phyloP scores from a whole-genome alignment of 2,113 vertebrate species.

The Illadopsis cleaveri region DNA sequence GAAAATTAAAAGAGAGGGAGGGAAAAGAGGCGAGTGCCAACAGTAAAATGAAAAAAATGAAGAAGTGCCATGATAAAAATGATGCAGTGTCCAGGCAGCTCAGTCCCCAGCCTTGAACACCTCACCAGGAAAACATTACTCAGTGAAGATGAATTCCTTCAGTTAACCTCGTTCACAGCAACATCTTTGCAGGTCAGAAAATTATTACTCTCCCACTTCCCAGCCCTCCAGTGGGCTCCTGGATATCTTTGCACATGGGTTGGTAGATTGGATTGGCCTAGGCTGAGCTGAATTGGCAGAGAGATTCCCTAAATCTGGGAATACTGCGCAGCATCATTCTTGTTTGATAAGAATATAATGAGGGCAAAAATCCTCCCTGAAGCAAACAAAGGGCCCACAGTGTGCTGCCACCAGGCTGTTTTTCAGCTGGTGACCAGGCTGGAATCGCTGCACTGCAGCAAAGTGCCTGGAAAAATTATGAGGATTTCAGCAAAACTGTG shows the following conservation, averaged over 20 bases:
- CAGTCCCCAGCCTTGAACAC: constrained; percentile 21
- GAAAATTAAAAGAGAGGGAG: constrained; percentile 17
- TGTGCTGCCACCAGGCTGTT: neutral
- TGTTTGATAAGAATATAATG: neutral
- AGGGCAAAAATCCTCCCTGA: neutral
- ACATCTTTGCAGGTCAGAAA: constrained; percentile 49
- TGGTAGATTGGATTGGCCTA: neutral
- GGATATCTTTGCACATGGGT: neutral
- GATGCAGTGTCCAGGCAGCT: neutral
- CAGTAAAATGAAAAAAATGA: neutral
- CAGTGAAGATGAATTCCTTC: neutral
- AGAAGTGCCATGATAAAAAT: constrained; percentile 12
- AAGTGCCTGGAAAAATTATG: neutral
- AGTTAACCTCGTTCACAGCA: constrained; percentile 11
- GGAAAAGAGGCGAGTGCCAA: neutral
- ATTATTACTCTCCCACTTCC: neutral
- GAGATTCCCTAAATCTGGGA: neutral
- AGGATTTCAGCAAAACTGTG: neutral
- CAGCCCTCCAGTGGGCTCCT: neutral
- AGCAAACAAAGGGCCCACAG: neutral
- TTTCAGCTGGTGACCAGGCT: neutral
- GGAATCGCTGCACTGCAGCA: constrained; percentile 34
- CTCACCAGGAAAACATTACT: neutral
- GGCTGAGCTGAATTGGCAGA: constrained; percentile 4
- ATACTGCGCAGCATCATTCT: neutral